phyloP scores from a whole-genome alignment of 2,888 invertebrate genomes.

The Nineta flava region DNA sequence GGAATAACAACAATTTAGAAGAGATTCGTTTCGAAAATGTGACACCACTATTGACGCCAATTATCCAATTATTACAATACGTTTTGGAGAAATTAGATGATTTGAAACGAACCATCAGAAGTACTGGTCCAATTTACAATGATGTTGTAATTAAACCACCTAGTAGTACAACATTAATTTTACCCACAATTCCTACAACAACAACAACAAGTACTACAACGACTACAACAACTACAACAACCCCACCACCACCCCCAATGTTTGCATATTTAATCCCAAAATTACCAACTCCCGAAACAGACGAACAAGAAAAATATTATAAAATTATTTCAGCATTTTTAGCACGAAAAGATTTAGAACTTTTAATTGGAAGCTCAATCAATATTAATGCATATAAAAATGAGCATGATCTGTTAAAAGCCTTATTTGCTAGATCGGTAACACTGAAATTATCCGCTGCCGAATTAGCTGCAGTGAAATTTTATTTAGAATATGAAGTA shows the following conservation, averaged over 20 bases:
- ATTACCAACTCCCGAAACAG: conserved; percentile 6
- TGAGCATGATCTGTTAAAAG: conserved; percentile 1
- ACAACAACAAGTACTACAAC: not conserved
- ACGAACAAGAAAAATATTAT: conserved; percentile 7
- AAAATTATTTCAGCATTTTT: conserved; percentile 7
- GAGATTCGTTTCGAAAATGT: too few species aligned
- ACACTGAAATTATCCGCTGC: not conserved
- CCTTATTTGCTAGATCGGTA: not conserved
- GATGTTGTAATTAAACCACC: too few species aligned
- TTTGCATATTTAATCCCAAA: not conserved
- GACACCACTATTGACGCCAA: too few species aligned
- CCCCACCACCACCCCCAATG: not conserved
- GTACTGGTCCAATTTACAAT: too few species aligned
- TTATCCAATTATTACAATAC: too few species aligned
- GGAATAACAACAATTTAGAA: too few species aligned
- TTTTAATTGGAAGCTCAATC: conserved; percentile 1
- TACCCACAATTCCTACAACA: not conserved
- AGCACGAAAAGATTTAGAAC: conserved; percentile 3
- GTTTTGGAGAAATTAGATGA: too few species aligned
- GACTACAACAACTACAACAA: not conserved
- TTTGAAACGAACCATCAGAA: too few species aligned
- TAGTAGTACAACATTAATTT: not conserved
- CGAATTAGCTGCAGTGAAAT: not conserved
- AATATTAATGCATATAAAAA: conserved; percentile 2
- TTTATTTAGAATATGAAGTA: conserved; percentile 3